A percentile compares a stretch with the other conserved stretches of the same genome.
Evolutionary conservation across 1,140 invertebrate species (phyloP).

Genomic region (Drosophila melanica): DNA sequence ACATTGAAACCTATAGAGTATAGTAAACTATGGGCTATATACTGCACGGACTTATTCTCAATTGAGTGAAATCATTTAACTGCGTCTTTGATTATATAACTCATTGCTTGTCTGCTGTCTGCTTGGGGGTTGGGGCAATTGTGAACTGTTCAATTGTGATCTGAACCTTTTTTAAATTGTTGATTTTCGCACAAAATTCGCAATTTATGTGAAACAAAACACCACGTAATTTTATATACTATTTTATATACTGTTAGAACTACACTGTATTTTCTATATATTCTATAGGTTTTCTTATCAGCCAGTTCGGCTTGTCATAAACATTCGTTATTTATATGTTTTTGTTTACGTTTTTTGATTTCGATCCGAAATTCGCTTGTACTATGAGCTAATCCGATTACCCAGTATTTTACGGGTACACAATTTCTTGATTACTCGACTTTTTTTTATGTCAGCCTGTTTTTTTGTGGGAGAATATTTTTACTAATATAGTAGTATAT

Average conservation of each 20-base stretch:
- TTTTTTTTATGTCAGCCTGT: too few species aligned
- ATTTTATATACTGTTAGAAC: background rate
- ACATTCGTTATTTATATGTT: conserved; percentile 61
- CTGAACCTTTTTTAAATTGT: conserved; percentile 17
- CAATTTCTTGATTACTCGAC: too few species aligned
- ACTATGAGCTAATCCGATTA: conserved; percentile 52
- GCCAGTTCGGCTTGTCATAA: conserved; percentile 44
- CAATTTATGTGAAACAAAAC: conserved; percentile 12
- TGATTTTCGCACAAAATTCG: conserved; percentile 21
- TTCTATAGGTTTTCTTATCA: conserved; percentile 30
- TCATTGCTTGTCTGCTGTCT: conserved; percentile 55
- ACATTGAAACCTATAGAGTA: conserved; percentile 45
- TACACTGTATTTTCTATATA: conserved; percentile 28
- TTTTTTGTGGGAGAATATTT: too few species aligned
- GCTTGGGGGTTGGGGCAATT: background rate
- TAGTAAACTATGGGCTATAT: conserved; percentile 8
- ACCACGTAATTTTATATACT: conserved; percentile 18
- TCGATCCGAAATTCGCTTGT: conserved; percentile 43
- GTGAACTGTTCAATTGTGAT: conserved; percentile 42
- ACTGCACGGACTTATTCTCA: conserved; percentile 28
- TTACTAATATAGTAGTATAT: too few species aligned
- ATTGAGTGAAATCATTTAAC: conserved; percentile 51
- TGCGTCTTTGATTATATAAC: conserved; percentile 77
- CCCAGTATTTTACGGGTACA: too few species aligned
- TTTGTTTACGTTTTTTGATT: conserved; percentile 72